These are phyloP conservation scores for Rhea americana DNA, from an alignment of 2,113 vertebrate genomes.

Conservation along the genomic window DNA sequence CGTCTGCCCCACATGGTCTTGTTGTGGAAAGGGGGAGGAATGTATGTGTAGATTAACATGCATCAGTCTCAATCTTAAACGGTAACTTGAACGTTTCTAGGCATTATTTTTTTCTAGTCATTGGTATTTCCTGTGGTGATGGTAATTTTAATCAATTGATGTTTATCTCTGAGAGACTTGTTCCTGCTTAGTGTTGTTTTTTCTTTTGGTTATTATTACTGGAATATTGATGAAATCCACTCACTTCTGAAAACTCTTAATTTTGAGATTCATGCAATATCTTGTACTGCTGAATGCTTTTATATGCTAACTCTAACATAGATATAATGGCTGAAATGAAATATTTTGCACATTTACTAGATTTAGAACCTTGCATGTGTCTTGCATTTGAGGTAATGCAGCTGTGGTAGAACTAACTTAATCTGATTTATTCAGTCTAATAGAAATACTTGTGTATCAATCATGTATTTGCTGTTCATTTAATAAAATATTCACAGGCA, in stretches of 20 bases:
- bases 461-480: neutral
- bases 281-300: neutral
- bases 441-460: neutral
- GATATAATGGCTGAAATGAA: constrained; percentile 10
- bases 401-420: neutral
- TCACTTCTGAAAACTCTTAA: constrained; percentile 9
- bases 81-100: too few species aligned
- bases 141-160: neutral
- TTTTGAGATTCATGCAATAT: neutral
- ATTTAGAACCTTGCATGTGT: neutral
- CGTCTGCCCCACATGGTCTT: too few species aligned
- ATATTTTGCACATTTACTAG: neutral
- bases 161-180: neutral
- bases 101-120: too few species aligned
- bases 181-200: neutral
- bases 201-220: neutral
- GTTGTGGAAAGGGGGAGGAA: too few species aligned
- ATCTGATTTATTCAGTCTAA: neutral
- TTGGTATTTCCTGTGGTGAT: neutral
- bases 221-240: neutral
- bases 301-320: neutral
- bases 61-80: too few species aligned
- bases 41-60: too few species aligned
- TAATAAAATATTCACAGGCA: neutral
- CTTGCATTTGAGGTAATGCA: constrained; percentile 16